phyloP scores from a whole-genome alignment of 2,113 vertebrate genomes.

The Nothoprocta perdicaria region DNA sequence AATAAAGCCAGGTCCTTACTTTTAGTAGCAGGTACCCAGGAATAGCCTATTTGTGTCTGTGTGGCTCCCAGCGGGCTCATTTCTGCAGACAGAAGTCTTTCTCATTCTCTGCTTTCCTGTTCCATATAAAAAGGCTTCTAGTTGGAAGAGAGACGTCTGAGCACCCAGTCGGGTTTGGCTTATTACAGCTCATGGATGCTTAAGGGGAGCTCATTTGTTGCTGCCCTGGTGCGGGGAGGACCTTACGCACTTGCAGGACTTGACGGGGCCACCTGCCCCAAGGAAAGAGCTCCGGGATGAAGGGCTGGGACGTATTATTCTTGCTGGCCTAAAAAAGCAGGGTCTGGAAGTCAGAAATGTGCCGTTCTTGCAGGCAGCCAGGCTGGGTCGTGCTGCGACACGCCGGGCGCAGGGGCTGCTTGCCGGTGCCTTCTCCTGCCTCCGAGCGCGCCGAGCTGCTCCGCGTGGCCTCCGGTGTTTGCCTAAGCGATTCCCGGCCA shows the following conservation, averaged over 20 bases:
- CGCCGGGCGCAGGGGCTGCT: not conserved
- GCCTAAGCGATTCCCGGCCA: conserved; percentile 36
- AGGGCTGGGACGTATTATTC: not conserved
- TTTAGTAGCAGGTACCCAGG: conserved; percentile 42
- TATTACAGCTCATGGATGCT: not conserved
- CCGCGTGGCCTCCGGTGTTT: conserved; percentile 60
- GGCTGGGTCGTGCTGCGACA: not conserved
- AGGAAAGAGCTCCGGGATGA: no score
- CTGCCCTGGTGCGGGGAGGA: not conserved
- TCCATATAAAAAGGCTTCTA: conserved; percentile 2
- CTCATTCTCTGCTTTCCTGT: conserved; percentile 12
- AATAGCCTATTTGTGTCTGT: conserved; percentile 28
- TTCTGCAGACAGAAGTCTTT: conserved; percentile 34
- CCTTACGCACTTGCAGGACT: not conserved
- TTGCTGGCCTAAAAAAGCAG: not conserved
- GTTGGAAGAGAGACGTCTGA: not conserved
- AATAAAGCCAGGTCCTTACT: conserved; percentile 55
- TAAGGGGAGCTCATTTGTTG: not conserved
- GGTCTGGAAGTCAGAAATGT: conserved; percentile 34
- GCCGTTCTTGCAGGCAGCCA: not conserved
- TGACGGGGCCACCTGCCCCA: not conserved
- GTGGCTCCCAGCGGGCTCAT: not conserved
- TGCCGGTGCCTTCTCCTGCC: conserved; percentile 51
- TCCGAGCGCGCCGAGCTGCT: conserved; percentile 26
- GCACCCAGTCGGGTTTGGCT: not conserved